Evolutionary conservation across 2,888 invertebrate genomes (phyloP).

Genomic region (Pseudanteris insignis): DNA sequence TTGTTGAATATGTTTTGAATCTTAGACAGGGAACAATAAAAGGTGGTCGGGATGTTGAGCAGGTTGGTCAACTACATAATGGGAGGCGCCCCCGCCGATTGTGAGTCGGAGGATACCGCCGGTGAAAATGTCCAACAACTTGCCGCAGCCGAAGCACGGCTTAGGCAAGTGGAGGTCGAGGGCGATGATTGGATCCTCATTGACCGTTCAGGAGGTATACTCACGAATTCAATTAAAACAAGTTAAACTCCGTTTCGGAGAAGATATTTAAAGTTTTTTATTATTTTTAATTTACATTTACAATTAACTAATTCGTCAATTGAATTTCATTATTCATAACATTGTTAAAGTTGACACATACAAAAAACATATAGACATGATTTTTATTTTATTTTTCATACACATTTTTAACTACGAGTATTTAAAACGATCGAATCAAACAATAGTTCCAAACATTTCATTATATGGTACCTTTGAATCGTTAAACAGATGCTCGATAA

Average conservation of each 20-base stretch:
- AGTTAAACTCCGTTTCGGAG: neutral
- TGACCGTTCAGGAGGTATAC: conserved; percentile 55
- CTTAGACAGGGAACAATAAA: conserved; percentile 40
- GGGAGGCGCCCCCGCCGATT: conserved; percentile 52
- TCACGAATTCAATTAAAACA: too few species aligned
- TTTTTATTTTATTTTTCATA: too few species aligned
- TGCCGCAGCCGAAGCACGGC: conserved; percentile 53
- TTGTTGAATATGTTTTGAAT: too few species aligned
- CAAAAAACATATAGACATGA: too few species aligned
- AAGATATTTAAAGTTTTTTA: neutral
- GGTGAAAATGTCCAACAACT: conserved; percentile 47
- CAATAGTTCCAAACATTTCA: neutral
- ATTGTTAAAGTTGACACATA: too few species aligned
- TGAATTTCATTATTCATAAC: neutral
- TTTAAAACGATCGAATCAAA: too few species aligned
- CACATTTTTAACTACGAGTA: neutral
- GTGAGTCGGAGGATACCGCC: conserved; percentile 47
- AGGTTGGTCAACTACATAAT: conserved; percentile 59
- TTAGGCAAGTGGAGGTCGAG: conserved; percentile 59
- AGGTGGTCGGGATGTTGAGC: conserved; percentile 54
- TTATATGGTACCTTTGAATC: neutral
- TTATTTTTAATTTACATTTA: neutral
- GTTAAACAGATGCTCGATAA: too few species aligned
- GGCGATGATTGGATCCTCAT: conserved; percentile 62
- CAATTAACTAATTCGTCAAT: neutral